Percentiles rank a stretch among this genome's conserved stretches.
phyloP scores from a whole-genome alignment of 2,797 vertebrate genomes.

The Pseudochaenichthys georgianus region DNA sequence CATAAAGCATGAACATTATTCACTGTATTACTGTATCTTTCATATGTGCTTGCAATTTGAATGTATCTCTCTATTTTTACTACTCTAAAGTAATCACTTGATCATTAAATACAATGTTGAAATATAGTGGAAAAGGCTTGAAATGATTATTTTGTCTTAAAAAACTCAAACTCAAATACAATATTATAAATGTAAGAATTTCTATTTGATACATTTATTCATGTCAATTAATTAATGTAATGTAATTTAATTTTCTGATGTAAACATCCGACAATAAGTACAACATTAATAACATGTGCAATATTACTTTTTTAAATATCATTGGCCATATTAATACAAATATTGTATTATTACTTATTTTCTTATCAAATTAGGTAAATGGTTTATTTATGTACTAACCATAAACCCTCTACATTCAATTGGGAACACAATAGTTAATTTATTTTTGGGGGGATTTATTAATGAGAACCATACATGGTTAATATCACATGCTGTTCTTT shows the following conservation, averaged over 20 bases:
- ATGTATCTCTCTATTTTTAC: background rate
- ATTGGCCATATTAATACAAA: too few relatives aligned
- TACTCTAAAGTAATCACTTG: background rate
- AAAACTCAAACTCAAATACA: too few relatives aligned
- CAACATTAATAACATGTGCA: too few relatives aligned
- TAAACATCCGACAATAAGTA: too few relatives aligned
- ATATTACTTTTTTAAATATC: too few relatives aligned
- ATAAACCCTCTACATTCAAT: background rate
- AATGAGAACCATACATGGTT: background rate
- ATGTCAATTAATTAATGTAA: background rate
- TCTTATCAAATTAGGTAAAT: too few relatives aligned
- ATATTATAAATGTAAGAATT: too few relatives aligned
- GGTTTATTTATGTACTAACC: background rate
- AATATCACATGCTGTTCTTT: background rate
- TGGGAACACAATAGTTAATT: background rate
- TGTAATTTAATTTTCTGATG: background rate
- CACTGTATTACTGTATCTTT: background rate
- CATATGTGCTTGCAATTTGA: background rate
- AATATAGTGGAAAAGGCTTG: background rate
- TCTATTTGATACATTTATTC: too few relatives aligned
- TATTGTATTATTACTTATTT: too few relatives aligned
- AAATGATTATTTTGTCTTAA: background rate
- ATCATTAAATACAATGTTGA: background rate
- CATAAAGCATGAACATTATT: background rate
- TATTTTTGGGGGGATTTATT: background rate